These are phyloP conservation scores for Ellobium chinense DNA, from an alignment of 2,888 invertebrate genomes.

Conservation along the genomic window DNA sequence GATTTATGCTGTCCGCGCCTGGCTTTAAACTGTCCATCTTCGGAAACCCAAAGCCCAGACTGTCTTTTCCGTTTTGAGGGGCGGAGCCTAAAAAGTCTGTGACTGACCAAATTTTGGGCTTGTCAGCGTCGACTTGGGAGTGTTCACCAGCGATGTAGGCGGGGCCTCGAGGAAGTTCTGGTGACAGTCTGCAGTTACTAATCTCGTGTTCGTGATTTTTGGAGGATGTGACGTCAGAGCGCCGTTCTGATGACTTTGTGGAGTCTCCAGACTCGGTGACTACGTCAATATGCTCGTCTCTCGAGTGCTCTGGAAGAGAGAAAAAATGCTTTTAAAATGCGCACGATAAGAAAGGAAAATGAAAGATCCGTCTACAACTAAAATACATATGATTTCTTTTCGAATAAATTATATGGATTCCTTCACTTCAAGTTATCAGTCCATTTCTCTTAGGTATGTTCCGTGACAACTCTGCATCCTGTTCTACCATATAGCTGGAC, in stretches of 20 bases:
- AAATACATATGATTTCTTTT: no score
- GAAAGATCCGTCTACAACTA: no score
- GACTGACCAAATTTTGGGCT: conserved; percentile 72
- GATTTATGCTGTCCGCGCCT: neutral
- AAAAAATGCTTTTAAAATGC: neutral
- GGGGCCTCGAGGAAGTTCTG: conserved; percentile 42
- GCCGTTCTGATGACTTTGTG: neutral
- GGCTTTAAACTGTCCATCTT: conserved; percentile 34
- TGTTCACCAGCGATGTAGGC: conserved; percentile 43
- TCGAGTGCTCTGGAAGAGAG: neutral
- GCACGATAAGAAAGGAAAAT: no score
- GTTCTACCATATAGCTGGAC: no score
- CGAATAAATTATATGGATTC: no score
- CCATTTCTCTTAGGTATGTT: neutral
- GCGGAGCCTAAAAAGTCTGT: conserved; percentile 55
- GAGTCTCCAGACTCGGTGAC: conserved; percentile 32
- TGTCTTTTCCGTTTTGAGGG: conserved; percentile 24
- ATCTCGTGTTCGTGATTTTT: conserved; percentile 29
- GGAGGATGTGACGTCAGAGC: neutral
- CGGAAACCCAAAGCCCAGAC: neutral
- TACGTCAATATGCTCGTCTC: conserved; percentile 40
- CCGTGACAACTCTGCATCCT: no score
- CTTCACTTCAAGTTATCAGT: neutral
- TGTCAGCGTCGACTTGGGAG: conserved; percentile 51
- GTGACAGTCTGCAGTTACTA: conserved; percentile 41